Percentiles rank a stretch among this genome's conserved stretches.
These are phyloP conservation scores for Mesopsocus fuscifrons DNA, from an alignment of 2,888 invertebrate species.

Conservation along the genomic window DNA sequence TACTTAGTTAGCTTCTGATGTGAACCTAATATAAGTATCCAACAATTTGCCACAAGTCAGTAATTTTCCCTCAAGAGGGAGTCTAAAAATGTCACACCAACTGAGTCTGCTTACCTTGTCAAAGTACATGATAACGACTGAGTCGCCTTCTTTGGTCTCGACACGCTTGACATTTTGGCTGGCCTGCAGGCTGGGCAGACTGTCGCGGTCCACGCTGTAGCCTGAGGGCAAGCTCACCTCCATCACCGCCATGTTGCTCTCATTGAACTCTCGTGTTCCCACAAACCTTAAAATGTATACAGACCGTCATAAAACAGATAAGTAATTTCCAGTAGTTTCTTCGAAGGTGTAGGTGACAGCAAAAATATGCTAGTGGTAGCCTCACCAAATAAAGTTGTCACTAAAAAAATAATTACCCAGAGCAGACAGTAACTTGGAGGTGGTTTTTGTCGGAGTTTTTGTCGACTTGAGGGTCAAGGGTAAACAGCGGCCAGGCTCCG, in stretches of 20 bases:
- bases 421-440: constrained; percentile 63
- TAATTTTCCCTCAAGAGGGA: too few species aligned
- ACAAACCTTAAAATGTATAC: constrained; percentile 35
- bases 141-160: constrained; percentile 45
- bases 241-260: constrained; percentile 79
- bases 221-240: constrained; percentile 81
- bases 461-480: constrained; percentile 69
- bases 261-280: constrained; percentile 37
- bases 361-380: too few species aligned
- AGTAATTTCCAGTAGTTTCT: too few species aligned
- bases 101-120: constrained; percentile 33
- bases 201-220: constrained; percentile 63
- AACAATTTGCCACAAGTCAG: too few species aligned
- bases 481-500: constrained; percentile 71
- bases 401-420: constrained; percentile 50
- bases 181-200: constrained; percentile 40
- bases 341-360: too few species aligned
- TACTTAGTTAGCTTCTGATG: too few species aligned
- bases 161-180: constrained; percentile 41
- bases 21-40: too few species aligned
- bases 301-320: background rate
- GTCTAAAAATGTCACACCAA: too few species aligned
- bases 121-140: constrained; percentile 48
- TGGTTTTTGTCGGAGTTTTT: constrained; percentile 56
- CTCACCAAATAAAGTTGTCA: too few species aligned